Evolutionary conservation across 2,888 invertebrate species (phyloP).

Genomic region (Serripes groenlandicus): DNA sequence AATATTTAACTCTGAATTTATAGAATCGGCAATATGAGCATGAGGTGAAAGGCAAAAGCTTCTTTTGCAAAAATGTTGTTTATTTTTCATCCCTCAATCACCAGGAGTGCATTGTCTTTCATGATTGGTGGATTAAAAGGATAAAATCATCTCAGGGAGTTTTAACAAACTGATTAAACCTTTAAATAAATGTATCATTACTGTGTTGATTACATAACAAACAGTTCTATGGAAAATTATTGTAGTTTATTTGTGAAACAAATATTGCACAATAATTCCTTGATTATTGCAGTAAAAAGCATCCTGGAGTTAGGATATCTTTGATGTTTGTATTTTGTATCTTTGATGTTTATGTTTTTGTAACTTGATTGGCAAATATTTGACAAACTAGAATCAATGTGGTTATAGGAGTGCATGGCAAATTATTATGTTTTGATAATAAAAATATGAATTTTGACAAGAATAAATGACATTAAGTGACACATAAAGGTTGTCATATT

Average conservation of each 20-base stretch:
- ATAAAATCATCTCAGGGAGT: constrained; percentile 28
- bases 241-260: constrained; percentile 37
- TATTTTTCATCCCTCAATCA: too few relatives aligned
- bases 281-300: constrained; percentile 16
- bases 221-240: constrained; percentile 32
- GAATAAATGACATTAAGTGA: constrained; percentile 1
- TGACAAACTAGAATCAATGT: too few relatives aligned
- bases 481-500: too few relatives aligned
- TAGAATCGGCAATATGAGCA: too few relatives aligned
- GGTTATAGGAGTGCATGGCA: neutral
- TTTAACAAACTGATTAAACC: constrained; percentile 9
- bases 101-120: neutral
- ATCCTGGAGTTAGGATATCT: constrained; percentile 48
- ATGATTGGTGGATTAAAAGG: constrained; percentile 28
- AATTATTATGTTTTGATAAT: constrained; percentile 4
- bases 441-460: neutral
- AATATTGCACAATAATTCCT: constrained; percentile 28
- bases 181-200: neutral
- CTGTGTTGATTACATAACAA: neutral
- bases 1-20: too few relatives aligned
- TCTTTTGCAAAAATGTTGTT: too few relatives aligned
- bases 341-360: constrained; percentile 8
- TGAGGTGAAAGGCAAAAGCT: too few relatives aligned
- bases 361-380: neutral
- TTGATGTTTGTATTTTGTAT: constrained; percentile 26